Percentiles rank a stretch among this genome's conserved stretches.
These are phyloP conservation scores for Gerris lacustris DNA, from an alignment of 2,888 invertebrate genomes.

Conservation along the genomic window DNA sequence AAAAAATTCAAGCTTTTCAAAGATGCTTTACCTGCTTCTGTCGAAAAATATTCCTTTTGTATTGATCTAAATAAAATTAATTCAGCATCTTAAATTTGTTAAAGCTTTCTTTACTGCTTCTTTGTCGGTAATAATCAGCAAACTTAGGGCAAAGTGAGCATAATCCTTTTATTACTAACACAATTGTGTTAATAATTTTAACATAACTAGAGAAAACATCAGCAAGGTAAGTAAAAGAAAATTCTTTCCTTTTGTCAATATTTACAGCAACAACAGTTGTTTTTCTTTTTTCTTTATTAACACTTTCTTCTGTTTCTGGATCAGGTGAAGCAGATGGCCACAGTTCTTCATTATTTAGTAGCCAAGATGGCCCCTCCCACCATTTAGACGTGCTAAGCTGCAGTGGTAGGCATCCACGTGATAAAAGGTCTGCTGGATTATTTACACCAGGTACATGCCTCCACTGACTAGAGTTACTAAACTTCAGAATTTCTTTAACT, in stretches of 20 bases:
- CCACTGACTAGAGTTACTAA: too few species aligned
- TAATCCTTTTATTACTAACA: slow-evolving; percentile 2
- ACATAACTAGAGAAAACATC: slow-evolving; percentile 8
- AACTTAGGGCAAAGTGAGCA: too few species aligned
- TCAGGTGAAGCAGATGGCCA: slow-evolving; percentile 10
- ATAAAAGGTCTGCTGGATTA: too few species aligned
- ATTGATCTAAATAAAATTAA: slow-evolving; percentile 12
- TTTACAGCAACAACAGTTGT: neutral
- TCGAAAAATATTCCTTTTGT: slow-evolving; percentile 14
- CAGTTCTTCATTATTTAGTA: neutral
- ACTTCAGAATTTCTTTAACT: slow-evolving; percentile 14
- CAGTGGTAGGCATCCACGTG: too few species aligned
- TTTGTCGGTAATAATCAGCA: neutral
- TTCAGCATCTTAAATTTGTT: slow-evolving; percentile 17
- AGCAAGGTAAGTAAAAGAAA: neutral
- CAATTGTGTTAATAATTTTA: slow-evolving; percentile 16
- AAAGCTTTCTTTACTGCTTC: slow-evolving; percentile 6
- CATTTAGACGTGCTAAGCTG: too few species aligned
- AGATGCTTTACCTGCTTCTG: neutral
- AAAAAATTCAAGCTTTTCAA: slow-evolving; percentile 8
- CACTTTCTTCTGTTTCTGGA: slow-evolving; percentile 2
- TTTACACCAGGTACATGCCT: too few species aligned
- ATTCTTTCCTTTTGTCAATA: neutral
- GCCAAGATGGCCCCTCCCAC: too few species aligned
- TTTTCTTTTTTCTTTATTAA: slow-evolving; percentile 13